Base-by-base conservation (phyloP, 2,113 vertebrate genomes). In the Cephalopterus ornatus region DNA sequence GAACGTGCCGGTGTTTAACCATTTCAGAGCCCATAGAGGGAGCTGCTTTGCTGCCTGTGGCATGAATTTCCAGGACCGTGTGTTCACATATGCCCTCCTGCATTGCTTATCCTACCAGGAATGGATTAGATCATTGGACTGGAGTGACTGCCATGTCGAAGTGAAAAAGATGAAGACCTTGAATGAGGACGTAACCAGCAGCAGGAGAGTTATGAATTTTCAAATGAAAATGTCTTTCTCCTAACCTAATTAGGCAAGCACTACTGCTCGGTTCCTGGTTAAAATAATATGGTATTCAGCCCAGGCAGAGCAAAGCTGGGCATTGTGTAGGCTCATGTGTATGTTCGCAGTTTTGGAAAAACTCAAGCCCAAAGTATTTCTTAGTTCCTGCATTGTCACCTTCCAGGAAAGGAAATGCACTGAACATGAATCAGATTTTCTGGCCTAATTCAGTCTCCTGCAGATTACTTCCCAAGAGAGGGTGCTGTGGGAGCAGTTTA, bases 31-130 rank as follows among this genome's bases (percentile, higher is more conserved):
- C 94, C 74, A 0, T 50, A 96, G 88, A 95, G 88, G 93, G 92
- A 94, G 95, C 92, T 96, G 74, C 92, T 90, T 85, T 73, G 58
- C 94, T 96, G 89, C 59, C 26, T 35, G 76, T 78, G 73, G 14
- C 55, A 23, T 19, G 53, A 37, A 23, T 92, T 78, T 50, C 49
- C 71, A 21, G 26, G 33, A n/a, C 32, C 8, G 2, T 19, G 16
- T 30, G 50, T 19, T 79, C 70, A 12, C 41, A 1, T 8, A 1
- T 32, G 35, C 63, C 39, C 22, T 91, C 32, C 33, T 62, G 28
- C 7, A 0, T 37, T 26, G 71, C 37, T 94, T 18, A 0, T 49
- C 8, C 5, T 39, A 23, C 30, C 2, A 0, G 46, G 41, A 35
- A 42, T 12, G 37, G 32, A 5, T 72, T 71, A 21, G 32, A 13